A percentile compares a stretch with the other conserved stretches of the same genome.
These are phyloP conservation scores for Ceryle rudis DNA, from an alignment of 2,797 vertebrate species.

Conservation along the genomic window DNA sequence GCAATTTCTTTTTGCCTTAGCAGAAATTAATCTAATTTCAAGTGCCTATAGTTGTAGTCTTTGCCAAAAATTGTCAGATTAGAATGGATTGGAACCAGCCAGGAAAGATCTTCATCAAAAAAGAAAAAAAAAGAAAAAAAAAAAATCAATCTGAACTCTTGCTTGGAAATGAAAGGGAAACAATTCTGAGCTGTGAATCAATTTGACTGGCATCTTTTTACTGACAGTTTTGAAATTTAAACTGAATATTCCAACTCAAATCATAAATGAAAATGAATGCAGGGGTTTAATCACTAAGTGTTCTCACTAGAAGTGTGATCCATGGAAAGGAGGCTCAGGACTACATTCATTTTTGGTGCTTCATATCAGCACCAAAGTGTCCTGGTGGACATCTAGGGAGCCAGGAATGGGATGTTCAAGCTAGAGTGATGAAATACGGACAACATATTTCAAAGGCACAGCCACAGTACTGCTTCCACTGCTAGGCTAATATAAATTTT, in stretches of 20 bases:
- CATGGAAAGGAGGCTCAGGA: neutral
- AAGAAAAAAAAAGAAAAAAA: too few species aligned
- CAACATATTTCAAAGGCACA: neutral
- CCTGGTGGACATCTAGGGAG: neutral
- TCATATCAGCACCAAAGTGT: neutral
- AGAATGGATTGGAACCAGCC: conserved; percentile 9
- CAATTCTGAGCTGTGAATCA: conserved; percentile 20
- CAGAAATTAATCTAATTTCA: conserved; percentile 25
- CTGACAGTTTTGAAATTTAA: conserved; percentile 13
- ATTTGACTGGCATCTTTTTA: conserved; percentile 27
- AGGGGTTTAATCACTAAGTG: neutral
- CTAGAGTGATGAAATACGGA: neutral
- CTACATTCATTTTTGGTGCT: neutral
- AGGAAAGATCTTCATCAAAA: conserved; percentile 14
- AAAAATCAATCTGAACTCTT: conserved; percentile 28
- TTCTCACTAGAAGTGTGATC: neutral
- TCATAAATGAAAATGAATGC: conserved; percentile 2
- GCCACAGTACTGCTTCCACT: neutral
- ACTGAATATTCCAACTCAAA: neutral
- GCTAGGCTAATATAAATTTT: neutral
- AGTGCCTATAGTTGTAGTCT: neutral
- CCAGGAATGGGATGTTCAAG: neutral
- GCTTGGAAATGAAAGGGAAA: conserved; percentile 17
- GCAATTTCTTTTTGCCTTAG: neutral
- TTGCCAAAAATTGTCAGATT: neutral